Evolutionary conservation across 1,140 invertebrate species (phyloP).

Genomic region (Oscheius sp.): DNA sequence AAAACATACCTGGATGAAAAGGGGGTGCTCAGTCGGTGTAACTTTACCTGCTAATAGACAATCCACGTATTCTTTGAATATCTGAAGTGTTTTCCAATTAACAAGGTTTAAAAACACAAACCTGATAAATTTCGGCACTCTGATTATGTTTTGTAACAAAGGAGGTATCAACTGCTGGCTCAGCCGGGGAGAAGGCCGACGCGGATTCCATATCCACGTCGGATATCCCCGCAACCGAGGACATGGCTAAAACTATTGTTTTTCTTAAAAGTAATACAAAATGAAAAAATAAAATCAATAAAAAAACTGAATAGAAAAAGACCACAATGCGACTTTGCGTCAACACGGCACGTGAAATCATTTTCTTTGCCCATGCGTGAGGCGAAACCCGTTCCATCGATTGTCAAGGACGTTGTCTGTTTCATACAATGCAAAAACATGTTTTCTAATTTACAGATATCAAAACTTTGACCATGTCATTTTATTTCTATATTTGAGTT

Average conservation of each 20-base stretch:
- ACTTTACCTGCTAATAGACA: conserved; percentile 46
- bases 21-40: conserved; percentile 42
- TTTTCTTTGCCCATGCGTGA: too few relatives aligned
- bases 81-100: conserved; percentile 24
- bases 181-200: conserved; percentile 34
- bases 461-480: too few relatives aligned
- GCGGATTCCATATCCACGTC: conserved; percentile 32
- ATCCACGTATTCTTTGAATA: conserved; percentile 58
- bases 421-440: too few relatives aligned
- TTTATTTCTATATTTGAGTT: too few relatives aligned
- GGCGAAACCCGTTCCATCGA: too few relatives aligned
- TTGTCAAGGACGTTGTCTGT: too few relatives aligned
- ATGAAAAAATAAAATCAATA: too few relatives aligned
- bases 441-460: too few relatives aligned
- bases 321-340: too few relatives aligned
- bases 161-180: conserved; percentile 42
- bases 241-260: neutral
- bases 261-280: neutral
- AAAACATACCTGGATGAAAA: conserved; percentile 40
- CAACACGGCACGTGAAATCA: too few relatives aligned
- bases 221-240: neutral
- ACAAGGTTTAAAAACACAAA: conserved; percentile 12
- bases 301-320: too few relatives aligned
- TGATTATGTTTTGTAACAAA: conserved; percentile 56
- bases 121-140: conserved; percentile 56